Base-by-base conservation (phyloP, 2,797 vertebrate genomes). In the Enteromius radiatus region DNA sequence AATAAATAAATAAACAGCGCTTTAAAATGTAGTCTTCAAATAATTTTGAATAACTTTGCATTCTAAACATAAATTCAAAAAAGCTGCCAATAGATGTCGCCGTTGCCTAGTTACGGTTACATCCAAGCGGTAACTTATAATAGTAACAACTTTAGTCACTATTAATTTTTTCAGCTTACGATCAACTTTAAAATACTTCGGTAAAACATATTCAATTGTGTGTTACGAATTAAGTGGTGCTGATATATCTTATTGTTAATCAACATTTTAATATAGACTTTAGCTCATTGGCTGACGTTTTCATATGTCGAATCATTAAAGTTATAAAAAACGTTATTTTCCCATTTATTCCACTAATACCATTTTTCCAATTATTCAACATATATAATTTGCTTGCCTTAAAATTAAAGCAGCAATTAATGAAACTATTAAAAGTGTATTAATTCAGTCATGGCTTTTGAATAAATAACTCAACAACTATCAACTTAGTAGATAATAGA, bases 81-180 rank as follows among this genome's bases (percentile, higher is more conserved):
- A 78, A 43, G 1, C n/a, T 12, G 71, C 85, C 81, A 54, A 83
- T 83, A 86, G 85, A 76, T 79, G 85, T 86, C 85, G 85, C 85
- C 67, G 54, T 68, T 80, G 64, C 47, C 54, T 47, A 38, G n/a
- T 75, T 68, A 1, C 8, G 3, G 28, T 33, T 31, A 54, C 43
- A 41, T 67, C 21, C 11, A 10, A 38, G 19, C 47, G 11, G 23
- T 63, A 43, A 47, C 12, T 80, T 71, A 14, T 23, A 31, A 54
- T 17, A 52, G 3, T 19, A 45, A 21, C 4, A 74, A 49, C 56
- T 76, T 82, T 21, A 64, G 71, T 31, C 47, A 43, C 31, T 17
- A 28, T 7, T 63, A 38, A 28, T 9, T 28, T 45, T 5, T 56
- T 21, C 11, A 26, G 11, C 4, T 63, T 63, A 49, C 1, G 10